Evolutionary conservation across 2,113 vertebrate species (phyloP).

Genomic region (Bostrychus sinensis): DNA sequence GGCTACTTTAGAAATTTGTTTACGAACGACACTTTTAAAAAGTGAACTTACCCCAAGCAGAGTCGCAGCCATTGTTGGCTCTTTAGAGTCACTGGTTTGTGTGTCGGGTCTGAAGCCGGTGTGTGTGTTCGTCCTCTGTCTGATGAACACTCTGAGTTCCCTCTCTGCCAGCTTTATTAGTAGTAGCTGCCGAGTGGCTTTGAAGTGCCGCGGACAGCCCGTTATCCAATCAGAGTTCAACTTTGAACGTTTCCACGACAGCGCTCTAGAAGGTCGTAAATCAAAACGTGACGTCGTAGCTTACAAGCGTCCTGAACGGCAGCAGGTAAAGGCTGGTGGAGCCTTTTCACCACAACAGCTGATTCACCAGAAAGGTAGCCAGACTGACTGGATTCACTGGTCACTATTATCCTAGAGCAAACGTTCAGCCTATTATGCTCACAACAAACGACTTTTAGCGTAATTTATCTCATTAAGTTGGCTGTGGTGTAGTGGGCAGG

Average conservation of each 20-base stretch:
- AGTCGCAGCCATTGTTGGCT: constrained; percentile 94
- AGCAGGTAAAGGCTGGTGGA: constrained; percentile 3
- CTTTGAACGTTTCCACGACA: constrained; percentile 29
- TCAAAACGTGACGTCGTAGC: constrained; percentile 21
- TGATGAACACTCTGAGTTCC: constrained; percentile 70
- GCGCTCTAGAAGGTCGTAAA: constrained; percentile 43
- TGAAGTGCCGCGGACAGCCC: constrained; percentile 88
- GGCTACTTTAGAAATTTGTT: neutral
- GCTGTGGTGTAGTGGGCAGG: too few relatives aligned
- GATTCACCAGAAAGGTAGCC: neutral
- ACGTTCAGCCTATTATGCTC: neutral
- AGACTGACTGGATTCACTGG: neutral
- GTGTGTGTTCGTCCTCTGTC: neutral
- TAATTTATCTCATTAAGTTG: too few relatives aligned
- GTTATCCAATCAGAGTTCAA: constrained; percentile 86
- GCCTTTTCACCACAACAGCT: neutral
- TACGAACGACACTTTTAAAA: neutral
- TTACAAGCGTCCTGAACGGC: neutral
- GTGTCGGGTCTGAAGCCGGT: neutral
- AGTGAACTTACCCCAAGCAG: constrained; percentile 92
- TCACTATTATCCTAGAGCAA: neutral
- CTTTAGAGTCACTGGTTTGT: constrained; percentile 60
- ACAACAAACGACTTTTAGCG: neutral
- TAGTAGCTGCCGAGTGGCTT: constrained; percentile 89
- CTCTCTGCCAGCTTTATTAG: constrained; percentile 85